Evolutionary conservation across 2,113 vertebrate genomes (phyloP).

Genomic region (Rhabdornis inornatus): DNA sequence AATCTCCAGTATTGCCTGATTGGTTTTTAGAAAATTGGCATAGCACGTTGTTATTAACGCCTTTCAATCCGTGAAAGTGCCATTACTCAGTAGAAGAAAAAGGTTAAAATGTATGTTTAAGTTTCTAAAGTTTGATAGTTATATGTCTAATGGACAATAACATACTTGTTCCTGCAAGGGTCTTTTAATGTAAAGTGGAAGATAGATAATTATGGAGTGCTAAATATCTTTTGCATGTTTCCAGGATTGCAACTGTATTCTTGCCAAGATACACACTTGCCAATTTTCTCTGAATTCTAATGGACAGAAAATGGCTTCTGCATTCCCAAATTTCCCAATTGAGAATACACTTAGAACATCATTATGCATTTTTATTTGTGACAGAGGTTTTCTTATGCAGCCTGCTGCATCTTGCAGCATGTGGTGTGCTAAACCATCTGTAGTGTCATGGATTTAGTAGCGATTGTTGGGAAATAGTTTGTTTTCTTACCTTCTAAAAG

Average conservation of each 20-base stretch:
- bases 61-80: background rate
- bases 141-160: background rate
- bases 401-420: background rate
- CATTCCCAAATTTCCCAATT: background rate
- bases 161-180: background rate
- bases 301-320: background rate
- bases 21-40: background rate
- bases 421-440: rapidly evolving
- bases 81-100: background rate
- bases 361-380: background rate
- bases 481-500: background rate
- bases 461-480: background rate
- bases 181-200: background rate
- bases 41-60: rapidly evolving
- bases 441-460: background rate
- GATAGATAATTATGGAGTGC: background rate
- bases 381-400: background rate
- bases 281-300: background rate
- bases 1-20: background rate
- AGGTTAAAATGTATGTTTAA: background rate
- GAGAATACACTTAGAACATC: background rate
- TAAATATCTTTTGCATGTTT: background rate
- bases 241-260: background rate
- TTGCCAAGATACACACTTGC: background rate
- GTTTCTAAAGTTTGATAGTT: background rate